Conservation (phyloP, 1,140 invertebrate genomes). For the Calephelis virginiensis region DNA sequence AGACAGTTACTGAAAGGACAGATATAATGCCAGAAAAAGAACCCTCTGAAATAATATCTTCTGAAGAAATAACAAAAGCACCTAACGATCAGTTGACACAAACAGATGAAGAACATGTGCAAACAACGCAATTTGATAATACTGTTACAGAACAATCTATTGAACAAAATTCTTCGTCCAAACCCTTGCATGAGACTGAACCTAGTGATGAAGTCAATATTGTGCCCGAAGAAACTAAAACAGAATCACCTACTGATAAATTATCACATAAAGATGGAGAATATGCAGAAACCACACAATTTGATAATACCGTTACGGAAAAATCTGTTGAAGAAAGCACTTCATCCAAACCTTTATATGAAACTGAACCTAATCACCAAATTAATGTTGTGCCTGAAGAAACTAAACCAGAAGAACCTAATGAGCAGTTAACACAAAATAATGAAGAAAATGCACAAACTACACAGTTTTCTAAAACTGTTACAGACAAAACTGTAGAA, state of each 20-base stretch:
- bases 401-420: not conserved
- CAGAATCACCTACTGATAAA: not conserved
- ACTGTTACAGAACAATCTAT: not conserved
- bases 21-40: not conserved
- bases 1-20: not conserved
- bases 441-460: not conserved
- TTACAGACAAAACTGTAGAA: conserved; percentile 3
- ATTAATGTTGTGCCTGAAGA: not conserved
- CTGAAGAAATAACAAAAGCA: not conserved
- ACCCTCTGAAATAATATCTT: not conserved
- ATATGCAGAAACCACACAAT: no score
- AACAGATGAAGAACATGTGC: not conserved
- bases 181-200: not conserved
- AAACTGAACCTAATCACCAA: not conserved
- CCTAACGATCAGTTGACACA: not conserved
- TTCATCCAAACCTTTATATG: no score
- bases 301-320: no score
- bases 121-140: not conserved
- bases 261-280: no score
- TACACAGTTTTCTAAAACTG: not conserved
- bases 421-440: not conserved
- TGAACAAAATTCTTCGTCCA: not conserved
- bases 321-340: no score
- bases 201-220: not conserved
- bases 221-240: conserved; percentile 2